Conservation (phyloP, 2,797 vertebrate genomes). For the Lagorchestes hirsutus region DNA sequence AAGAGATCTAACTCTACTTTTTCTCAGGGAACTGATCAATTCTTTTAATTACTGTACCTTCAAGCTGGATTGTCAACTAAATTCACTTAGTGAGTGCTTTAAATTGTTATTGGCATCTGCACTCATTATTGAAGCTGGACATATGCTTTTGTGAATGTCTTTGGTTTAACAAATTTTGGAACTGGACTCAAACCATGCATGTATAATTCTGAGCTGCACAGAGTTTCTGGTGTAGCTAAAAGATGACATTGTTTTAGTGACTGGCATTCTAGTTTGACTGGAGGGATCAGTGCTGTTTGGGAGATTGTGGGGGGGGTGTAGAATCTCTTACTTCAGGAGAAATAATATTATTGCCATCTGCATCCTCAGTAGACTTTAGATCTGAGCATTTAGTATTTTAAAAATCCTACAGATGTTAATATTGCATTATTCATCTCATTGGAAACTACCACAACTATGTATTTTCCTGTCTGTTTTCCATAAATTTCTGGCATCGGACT, state of each 20-base stretch:
- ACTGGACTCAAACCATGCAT: conserved; percentile 78
- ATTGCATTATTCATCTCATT: conserved; percentile 81
- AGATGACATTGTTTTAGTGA: conserved; percentile 74
- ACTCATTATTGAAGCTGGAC: conserved; percentile 74
- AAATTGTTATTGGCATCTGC: conserved; percentile 74
- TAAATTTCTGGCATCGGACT: conserved; percentile 77
- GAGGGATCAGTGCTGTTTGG: conserved; percentile 60
- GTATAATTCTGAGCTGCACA: conserved; percentile 67
- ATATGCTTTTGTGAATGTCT: conserved; percentile 78
- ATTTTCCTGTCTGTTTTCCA: conserved; percentile 73
- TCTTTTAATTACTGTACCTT: conserved; percentile 74
- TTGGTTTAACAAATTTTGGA: conserved; percentile 81
- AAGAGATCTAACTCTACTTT: conserved; percentile 26
- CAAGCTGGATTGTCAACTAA: conserved; percentile 67
- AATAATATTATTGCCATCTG: conserved; percentile 75
- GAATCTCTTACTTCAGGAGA: conserved; percentile 64
- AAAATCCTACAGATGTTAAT: conserved; percentile 83
- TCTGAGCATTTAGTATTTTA: conserved; percentile 78
- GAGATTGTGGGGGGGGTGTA: conserved; percentile 21
- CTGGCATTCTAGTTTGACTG: conserved; percentile 76
- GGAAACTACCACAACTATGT: conserved; percentile 76
- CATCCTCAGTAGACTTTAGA: conserved; percentile 70
- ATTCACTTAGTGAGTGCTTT: conserved; percentile 63
- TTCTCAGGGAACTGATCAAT: conserved; percentile 64
- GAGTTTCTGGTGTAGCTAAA: conserved; percentile 68